Evolutionary conservation across 2,888 invertebrate genomes (phyloP).

Genomic region (Mystacides longicornis): DNA sequence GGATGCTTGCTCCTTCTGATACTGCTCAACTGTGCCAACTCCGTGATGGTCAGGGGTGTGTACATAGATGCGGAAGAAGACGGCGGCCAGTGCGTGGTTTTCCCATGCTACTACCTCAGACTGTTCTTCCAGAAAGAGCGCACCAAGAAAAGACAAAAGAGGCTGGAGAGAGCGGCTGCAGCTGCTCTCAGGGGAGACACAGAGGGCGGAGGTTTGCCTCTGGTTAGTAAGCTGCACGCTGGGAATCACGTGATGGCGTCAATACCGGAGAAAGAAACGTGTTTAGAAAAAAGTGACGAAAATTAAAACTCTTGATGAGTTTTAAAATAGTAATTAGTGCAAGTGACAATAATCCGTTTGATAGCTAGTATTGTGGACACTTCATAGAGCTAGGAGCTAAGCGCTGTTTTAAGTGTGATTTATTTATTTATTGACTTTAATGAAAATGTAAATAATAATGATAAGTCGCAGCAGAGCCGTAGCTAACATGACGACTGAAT

Average conservation of each 20-base stretch:
- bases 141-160: constrained; percentile 50
- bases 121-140: constrained; percentile 66
- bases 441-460: too few species aligned
- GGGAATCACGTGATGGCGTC: constrained; percentile 15
- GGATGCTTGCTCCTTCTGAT: constrained; percentile 67
- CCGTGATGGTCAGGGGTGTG: constrained; percentile 77
- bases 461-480: too few species aligned
- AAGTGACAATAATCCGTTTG: too few species aligned
- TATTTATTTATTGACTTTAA: too few species aligned
- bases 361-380: too few species aligned
- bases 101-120: constrained; percentile 77
- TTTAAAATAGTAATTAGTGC: too few species aligned
- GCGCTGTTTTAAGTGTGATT: too few species aligned
- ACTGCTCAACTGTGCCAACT: constrained; percentile 79
- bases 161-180: constrained; percentile 36
- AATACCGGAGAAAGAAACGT: constrained; percentile 3
- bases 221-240: constrained; percentile 27
- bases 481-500: too few species aligned
- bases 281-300: neutral
- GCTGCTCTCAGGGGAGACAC: constrained; percentile 18
- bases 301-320: too few species aligned
- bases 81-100: constrained; percentile 73
- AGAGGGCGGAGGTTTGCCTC: constrained; percentile 32
- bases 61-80: constrained; percentile 83
- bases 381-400: too few species aligned